Evolutionary conservation across 2,888 invertebrate genomes (phyloP).

Genomic region (Lithophane socia): DNA sequence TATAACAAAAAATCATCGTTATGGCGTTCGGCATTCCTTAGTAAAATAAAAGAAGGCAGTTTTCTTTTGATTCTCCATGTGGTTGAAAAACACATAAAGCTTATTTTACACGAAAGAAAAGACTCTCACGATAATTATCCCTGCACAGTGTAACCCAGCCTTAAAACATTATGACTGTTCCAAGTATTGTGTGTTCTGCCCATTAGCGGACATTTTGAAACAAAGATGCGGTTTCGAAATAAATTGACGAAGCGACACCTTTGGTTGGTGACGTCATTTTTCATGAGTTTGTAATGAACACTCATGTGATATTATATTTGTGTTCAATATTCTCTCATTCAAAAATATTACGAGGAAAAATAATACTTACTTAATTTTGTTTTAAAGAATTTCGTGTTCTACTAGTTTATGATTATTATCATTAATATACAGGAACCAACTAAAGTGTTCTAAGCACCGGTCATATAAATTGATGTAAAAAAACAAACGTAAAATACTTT

Average conservation of each 20-base stretch:
- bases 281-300: conserved; percentile 40
- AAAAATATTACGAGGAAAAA: conserved; percentile 1
- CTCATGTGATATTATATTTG: conserved; percentile 7
- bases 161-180: conserved; percentile 54
- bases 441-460: conserved; percentile 28
- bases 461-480: conserved; percentile 27
- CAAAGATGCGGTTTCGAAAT: conserved; percentile 73
- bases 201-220: conserved; percentile 71
- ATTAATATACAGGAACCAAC: conserved; percentile 33
- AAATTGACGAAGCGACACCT: conserved; percentile 66
- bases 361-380: background rate
- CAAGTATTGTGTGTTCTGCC: conserved; percentile 59
- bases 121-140: conserved; percentile 60
- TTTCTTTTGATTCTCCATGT: background rate
- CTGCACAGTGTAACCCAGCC: conserved; percentile 47
- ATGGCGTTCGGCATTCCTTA: too few relatives aligned
- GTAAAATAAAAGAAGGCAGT: background rate
- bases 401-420: conserved; percentile 36
- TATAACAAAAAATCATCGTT: too few relatives aligned
- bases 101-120: conserved; percentile 15
- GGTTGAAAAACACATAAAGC: background rate
- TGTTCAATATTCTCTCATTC: background rate
- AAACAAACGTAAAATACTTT: conserved; percentile 58
- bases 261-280: conserved; percentile 42
- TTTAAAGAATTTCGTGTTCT: conserved; percentile 17